A percentile compares a stretch with the other conserved stretches of the same genome.
These are phyloP conservation scores for Linepithema humile DNA, from an alignment of 1,140 invertebrate species.

Conservation along the genomic window DNA sequence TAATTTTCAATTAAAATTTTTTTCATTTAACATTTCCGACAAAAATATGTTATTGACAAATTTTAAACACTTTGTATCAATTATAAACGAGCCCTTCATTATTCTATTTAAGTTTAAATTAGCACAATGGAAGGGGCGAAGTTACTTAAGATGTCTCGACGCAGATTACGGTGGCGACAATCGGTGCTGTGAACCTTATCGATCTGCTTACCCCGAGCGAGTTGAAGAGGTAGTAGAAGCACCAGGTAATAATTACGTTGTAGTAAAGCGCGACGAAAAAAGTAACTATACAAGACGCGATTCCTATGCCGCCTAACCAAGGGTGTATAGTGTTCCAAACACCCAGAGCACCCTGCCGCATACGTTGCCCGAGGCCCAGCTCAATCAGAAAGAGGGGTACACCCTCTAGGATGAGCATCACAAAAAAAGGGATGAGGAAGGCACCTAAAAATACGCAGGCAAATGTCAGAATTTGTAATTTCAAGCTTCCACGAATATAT, in stretches of 20 bases:
- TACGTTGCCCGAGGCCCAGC: constrained; percentile 95
- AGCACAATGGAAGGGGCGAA: not conserved
- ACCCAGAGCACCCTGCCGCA: constrained; percentile 94
- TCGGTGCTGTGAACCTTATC: constrained; percentile 26
- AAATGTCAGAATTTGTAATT: not conserved
- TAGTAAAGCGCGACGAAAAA: constrained; percentile 98
- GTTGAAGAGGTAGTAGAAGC: constrained; percentile 97
- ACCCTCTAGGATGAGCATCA: constrained; percentile 97
- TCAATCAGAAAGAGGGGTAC: constrained; percentile 97
- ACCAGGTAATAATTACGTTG: constrained; percentile 99
- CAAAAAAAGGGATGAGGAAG: constrained; percentile 97
- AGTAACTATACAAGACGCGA: constrained; percentile 96
- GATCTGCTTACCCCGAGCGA: constrained; percentile 90
- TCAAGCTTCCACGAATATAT: not conserved
- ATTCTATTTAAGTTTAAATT: not conserved
- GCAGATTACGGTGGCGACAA: constrained; percentile 21
- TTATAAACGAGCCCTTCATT: not conserved
- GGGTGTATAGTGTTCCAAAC: constrained; percentile 98
- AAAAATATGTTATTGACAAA: not conserved
- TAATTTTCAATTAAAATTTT: not conserved
- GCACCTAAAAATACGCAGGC: constrained; percentile 88
- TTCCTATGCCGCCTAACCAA: constrained; percentile 95
- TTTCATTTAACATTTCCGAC: not conserved
- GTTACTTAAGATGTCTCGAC: constrained; percentile 28
- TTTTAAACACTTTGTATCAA: not conserved